Evolutionary conservation across 2,797 vertebrate genomes (phyloP), one percentile per base, ranked within the genome.

Genomic region (Vespertilio murinus): DNA sequence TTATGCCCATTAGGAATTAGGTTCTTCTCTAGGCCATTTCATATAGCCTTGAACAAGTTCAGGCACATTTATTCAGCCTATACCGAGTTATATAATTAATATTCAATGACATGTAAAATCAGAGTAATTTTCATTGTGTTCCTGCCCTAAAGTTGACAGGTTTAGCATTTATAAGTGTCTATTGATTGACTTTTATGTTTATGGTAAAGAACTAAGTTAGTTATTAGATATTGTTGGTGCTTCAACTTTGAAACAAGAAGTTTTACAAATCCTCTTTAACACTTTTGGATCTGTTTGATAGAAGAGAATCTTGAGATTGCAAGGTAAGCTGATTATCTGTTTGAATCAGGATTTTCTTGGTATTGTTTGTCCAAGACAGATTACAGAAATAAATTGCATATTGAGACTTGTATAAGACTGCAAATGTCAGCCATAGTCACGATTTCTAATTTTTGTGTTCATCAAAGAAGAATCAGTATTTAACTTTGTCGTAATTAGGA

Each of bases 341-440:
- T 65, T 64, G 22, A 93, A 93, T 88, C 80, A 49, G 73, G 80
- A 86, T 92, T 96, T 93, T 94, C 83, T 82, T 83, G 49, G 75
- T 92, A 38, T 38, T 89, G 20, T 80, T 54, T 56, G 81, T 92
- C 52, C 88, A 73, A 96, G 96, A 94, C 17, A 92, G 70, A 84
- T 83, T 64, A 91, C 4, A 95, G 65, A 95, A 93, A 92, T 87
- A 82, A 86, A 75, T 77, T 88, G 65, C 38, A 54, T 64, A 8
- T 45, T 73, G 79, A 96, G 65, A 69, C 25, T 59, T 80, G n/a
- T 6, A 7, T 70, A 59, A 84, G 25, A 70, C 84, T 70, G 42
- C 77, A 87, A 91, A 59, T 38, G 16, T 40, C 70, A 42, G 30
- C 22, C 35, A 70, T 38, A 64, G n/a, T 54, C 30, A 25, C 28